Evolutionary conservation across 2,113 vertebrate species (phyloP).

Genomic region (Myanophis thanlyinensis): DNA sequence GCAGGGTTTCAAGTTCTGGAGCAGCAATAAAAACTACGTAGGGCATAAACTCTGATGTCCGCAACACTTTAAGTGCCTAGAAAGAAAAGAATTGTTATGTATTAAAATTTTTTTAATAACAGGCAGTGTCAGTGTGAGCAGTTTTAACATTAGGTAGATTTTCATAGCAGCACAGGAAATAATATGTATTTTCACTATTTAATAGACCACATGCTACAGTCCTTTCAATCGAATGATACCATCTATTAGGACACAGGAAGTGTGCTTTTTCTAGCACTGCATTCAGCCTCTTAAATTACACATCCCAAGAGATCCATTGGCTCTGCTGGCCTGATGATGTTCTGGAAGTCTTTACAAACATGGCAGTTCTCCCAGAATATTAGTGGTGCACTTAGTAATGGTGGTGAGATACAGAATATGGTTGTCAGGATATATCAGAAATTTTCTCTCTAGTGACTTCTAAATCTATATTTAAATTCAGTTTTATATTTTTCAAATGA

Average conservation of each 20-base stretch:
- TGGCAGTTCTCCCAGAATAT: background rate
- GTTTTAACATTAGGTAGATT: background rate
- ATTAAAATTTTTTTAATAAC: background rate
- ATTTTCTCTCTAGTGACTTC: background rate
- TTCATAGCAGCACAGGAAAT: background rate
- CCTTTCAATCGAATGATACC: background rate
- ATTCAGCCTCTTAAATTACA: background rate
- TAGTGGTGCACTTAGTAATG: background rate
- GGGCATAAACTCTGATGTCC: constrained; percentile 97
- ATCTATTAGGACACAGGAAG: background rate
- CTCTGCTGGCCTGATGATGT: background rate
- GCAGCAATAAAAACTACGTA: constrained; percentile 98
- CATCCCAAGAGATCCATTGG: background rate
- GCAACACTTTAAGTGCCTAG: constrained; percentile 93
- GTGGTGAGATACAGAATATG: background rate
- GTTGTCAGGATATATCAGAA: background rate
- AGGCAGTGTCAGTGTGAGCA: background rate
- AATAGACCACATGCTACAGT: background rate
- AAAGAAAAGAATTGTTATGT: constrained; percentile 14
- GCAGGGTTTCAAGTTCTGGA: constrained; percentile 89
- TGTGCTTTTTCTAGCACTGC: background rate
- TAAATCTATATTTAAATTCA: background rate
- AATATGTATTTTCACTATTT: background rate
- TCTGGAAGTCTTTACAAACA: background rate
- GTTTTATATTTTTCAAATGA: background rate